Conservation (phyloP, 2,113 vertebrate species). For the Stictonetta naevosa region DNA sequence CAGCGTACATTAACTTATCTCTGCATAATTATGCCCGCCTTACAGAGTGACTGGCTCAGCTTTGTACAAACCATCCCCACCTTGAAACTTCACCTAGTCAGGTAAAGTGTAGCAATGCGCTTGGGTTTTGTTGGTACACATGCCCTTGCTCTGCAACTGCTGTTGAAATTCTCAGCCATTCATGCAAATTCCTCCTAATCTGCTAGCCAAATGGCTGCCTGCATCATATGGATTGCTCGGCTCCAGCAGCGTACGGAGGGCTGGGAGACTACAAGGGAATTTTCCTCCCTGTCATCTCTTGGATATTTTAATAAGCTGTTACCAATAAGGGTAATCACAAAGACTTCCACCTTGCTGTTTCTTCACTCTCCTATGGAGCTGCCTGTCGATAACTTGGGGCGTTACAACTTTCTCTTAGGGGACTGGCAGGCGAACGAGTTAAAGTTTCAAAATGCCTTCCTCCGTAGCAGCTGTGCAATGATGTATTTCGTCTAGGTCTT, state of each 20-base stretch:
- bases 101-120: not conserved
- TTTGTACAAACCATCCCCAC: not conserved
- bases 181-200: constrained; percentile 63
- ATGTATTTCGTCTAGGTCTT: not conserved
- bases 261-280: constrained; percentile 30
- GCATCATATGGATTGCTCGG: not conserved
- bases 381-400: not conserved
- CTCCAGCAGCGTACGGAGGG: constrained; percentile 16
- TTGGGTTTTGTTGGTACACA: not conserved
- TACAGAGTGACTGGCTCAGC: not conserved
- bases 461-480: fast-evolving
- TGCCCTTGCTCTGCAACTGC: constrained; percentile 36
- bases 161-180: constrained; percentile 48
- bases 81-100: not conserved
- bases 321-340: not conserved
- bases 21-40: not conserved
- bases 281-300: constrained; percentile 51
- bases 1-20: not conserved
- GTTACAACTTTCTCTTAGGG: not conserved
- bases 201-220: constrained; percentile 58
- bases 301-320: constrained; percentile 45
- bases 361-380: not conserved
- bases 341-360: not conserved
- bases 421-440: not conserved
- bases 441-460: not conserved